Conservation (phyloP, 2,797 vertebrate genomes). For the Heterohyrax brucei region DNA sequence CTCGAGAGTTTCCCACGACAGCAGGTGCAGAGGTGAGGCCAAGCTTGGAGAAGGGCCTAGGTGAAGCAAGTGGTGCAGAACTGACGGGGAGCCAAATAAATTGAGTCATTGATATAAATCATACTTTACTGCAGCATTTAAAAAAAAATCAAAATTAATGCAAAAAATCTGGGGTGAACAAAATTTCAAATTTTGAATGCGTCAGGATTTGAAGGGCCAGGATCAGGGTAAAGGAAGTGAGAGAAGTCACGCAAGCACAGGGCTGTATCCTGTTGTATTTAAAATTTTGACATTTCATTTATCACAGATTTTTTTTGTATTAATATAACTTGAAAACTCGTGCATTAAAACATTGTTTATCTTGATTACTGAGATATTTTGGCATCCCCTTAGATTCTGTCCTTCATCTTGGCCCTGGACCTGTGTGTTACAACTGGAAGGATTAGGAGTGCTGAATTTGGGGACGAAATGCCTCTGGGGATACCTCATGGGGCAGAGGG, state of each 20-base stretch:
- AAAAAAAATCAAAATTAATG: background rate
- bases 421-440: background rate
- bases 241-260: background rate
- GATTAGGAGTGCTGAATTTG: background rate
- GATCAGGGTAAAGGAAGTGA: background rate
- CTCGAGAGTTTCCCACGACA: background rate
- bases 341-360: background rate
- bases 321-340: slow-evolving; percentile 49
- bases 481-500: background rate
- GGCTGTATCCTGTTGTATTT: background rate
- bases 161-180: background rate
- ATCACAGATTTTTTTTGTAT: background rate
- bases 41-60: background rate
- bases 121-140: background rate
- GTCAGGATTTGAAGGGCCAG: background rate
- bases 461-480: background rate
- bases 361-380: background rate
- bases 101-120: background rate
- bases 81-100: background rate
- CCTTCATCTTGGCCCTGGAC: background rate
- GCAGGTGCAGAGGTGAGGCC: background rate
- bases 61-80: background rate
- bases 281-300: background rate
- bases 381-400: background rate
- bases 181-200: slow-evolving; percentile 9